phyloP scores from a whole-genome alignment of 2,113 vertebrate species.

The Calypte anna region DNA sequence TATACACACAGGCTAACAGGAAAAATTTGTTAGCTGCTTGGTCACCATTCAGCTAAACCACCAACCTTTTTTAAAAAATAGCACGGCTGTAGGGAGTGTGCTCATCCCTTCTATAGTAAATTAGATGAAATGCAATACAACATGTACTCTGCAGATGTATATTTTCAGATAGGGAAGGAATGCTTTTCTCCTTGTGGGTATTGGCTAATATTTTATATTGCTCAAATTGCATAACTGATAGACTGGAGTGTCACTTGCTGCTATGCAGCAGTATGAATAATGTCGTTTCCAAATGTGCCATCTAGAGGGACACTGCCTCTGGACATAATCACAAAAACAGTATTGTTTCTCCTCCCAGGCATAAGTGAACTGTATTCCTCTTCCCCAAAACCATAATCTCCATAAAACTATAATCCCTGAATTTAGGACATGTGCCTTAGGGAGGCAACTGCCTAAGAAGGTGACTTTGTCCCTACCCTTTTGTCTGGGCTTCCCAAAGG shows the following conservation, averaged over 20 bases:
- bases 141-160: neutral
- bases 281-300: neutral
- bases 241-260: neutral
- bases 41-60: slow-evolving; percentile 53
- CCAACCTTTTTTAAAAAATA: slow-evolving; percentile 27
- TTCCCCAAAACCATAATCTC: neutral
- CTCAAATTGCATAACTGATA: neutral
- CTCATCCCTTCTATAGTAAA: neutral
- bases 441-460: neutral
- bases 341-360: neutral
- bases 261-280: slow-evolving; percentile 5
- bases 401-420: neutral
- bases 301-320: neutral
- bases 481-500: neutral
- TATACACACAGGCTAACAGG: slow-evolving; percentile 2
- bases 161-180: neutral
- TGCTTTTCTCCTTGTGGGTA: neutral
- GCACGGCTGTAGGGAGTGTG: neutral
- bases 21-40: slow-evolving; percentile 42
- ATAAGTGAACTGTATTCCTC: neutral
- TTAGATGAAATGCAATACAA: slow-evolving; percentile 17
- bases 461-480: neutral
- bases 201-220: neutral
- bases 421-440: neutral
- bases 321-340: neutral